Evolutionary conservation across 2,113 vertebrate species (phyloP), one percentile per base, ranked within the genome.

Genomic region (Arothron firmamentum): DNA sequence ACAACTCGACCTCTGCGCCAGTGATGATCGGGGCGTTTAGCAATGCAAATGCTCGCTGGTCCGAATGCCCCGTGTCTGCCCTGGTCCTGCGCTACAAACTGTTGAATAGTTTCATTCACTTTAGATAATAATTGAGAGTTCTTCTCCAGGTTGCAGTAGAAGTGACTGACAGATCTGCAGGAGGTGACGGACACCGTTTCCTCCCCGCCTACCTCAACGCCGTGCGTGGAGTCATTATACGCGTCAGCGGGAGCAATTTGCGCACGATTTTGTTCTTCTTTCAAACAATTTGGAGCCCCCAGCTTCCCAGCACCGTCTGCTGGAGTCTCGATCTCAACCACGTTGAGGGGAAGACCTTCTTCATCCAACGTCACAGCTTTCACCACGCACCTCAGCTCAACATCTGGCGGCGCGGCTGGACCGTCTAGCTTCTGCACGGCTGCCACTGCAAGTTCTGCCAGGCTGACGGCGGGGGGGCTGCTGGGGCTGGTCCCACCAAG

Each of bases 91-190:
- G 63, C 34, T 19, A 80, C 86, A 4, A 92, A 11, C 7, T 62
- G 56, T 45, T 69, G 6, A 10, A 96, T 82, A 34, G 59, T 81
- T 47, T 70, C 17, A 0, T 77, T 81, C 23, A 96, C 67, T 75
- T 89, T 76, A 0, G 87, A 80, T 17, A 95, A 80, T 15, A 81
- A 68, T 74, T 48, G 54, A 3, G 65, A 56, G 77, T 92, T 92
- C 81, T 87, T 92, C 50, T 85, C 77, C 18, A 98, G 87, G 0
- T 96, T 94, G 67, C 93, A 94, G 80, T 93, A 96, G 89, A 98
- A 97, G 0, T 71, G 79, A 79, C 79, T 72, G 0, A 93, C 91
- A 68, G 78, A 85, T 9, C 90, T 85, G 17, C 92, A 81, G 1
- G 88, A 88, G 0, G 92, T 94, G 72, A 98, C 6, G 59, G 68